Evolutionary conservation across 2,113 vertebrate genomes (phyloP).

Genomic region (Tylochromis polylepis): DNA sequence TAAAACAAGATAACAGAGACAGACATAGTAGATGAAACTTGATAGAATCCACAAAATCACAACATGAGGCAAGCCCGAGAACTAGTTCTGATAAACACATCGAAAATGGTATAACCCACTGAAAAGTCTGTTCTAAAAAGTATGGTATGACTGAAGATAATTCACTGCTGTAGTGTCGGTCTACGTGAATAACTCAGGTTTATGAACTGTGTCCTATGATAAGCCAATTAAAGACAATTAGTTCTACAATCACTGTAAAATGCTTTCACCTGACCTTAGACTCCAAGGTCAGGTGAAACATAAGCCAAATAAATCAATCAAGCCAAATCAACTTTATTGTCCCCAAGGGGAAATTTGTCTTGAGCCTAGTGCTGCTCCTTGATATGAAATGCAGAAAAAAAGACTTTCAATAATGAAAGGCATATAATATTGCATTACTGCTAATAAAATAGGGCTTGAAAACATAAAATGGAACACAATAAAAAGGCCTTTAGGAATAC

Average conservation of each 20-base stretch:
- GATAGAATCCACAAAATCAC: background rate
- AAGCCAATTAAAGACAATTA: background rate
- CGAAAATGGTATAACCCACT: background rate
- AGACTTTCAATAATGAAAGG: background rate
- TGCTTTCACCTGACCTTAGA: background rate
- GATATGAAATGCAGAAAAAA: background rate
- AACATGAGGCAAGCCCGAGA: background rate
- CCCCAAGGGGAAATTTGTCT: accelerated
- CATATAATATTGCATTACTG: background rate
- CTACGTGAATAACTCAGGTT: background rate
- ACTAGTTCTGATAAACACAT: background rate
- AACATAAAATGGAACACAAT: background rate
- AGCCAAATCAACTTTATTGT: background rate
- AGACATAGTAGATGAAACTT: background rate
- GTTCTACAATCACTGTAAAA: background rate
- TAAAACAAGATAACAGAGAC: background rate
- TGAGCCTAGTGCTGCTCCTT: background rate
- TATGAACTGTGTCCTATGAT: background rate
- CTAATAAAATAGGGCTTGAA: background rate
- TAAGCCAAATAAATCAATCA: background rate
- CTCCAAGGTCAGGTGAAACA: accelerated
- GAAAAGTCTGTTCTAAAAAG: background rate
- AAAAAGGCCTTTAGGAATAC: accelerated
- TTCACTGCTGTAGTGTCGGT: accelerated
- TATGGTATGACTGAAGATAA: background rate